Evolutionary conservation across 2,797 vertebrate species (phyloP).

Genomic region (Cygnus olor): DNA sequence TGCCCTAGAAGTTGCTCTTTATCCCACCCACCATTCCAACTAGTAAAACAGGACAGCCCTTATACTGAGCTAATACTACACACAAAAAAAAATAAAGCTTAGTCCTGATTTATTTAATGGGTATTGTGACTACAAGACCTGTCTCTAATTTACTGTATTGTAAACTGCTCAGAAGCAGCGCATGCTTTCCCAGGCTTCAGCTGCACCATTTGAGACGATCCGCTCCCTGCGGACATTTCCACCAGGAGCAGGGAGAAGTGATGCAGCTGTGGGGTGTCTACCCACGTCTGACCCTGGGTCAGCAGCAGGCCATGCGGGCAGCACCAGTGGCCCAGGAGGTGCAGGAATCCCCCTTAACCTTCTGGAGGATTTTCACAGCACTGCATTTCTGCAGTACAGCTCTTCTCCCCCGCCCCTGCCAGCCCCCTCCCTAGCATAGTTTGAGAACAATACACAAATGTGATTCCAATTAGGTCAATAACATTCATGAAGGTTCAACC

Average conservation of each 20-base stretch:
- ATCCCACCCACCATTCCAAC: background rate
- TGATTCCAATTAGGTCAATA: conserved; percentile 70
- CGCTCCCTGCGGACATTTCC: background rate
- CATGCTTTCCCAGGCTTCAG: conserved; percentile 45
- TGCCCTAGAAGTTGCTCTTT: background rate
- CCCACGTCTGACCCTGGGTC: conserved; percentile 44
- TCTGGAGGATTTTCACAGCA: conserved; percentile 39
- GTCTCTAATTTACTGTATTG: conserved; percentile 37
- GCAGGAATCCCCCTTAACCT: conserved; percentile 54
- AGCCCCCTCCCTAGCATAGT: background rate
- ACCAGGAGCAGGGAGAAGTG: background rate
- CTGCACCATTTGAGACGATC: background rate
- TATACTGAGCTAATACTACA: background rate
- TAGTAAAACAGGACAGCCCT: background rate
- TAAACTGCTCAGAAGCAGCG: conserved; percentile 18
- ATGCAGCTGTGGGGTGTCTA: conserved; percentile 50
- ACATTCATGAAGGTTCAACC: conserved; percentile 61
- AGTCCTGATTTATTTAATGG: background rate
- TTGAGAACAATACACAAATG: conserved; percentile 56
- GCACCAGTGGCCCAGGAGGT: conserved; percentile 27
- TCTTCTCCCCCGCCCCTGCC: background rate
- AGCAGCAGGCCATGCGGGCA: background rate
- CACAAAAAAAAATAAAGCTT: background rate
- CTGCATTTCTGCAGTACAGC: conserved; percentile 15
- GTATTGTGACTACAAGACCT: background rate